phyloP scores from a whole-genome alignment of 2,888 invertebrate species.

The Stenurella melanura region DNA sequence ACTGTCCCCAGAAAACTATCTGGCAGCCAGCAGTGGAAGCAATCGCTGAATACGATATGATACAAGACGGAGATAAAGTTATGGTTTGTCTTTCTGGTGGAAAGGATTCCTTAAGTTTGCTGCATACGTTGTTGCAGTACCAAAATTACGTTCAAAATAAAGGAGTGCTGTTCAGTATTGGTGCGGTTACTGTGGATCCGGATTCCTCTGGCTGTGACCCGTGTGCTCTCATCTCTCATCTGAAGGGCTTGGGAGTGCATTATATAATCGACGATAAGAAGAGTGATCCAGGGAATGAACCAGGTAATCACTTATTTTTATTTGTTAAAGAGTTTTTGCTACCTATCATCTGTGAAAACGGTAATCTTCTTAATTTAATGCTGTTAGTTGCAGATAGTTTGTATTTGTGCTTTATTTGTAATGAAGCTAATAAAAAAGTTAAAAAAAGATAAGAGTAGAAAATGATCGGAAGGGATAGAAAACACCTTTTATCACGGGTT shows the following conservation, averaged over 20 bases:
- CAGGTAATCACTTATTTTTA: constrained; percentile 53
- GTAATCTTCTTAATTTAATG: too few relatives aligned
- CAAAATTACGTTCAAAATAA: constrained; percentile 85
- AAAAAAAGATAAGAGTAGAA: too few relatives aligned
- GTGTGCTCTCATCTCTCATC: constrained; percentile 82
- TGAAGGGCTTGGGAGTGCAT: constrained; percentile 82
- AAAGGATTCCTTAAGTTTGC: constrained; percentile 87
- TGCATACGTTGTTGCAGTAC: constrained; percentile 90
- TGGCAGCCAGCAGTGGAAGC: constrained; percentile 91
- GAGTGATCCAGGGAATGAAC: constrained; percentile 59
- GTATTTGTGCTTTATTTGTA: too few relatives aligned
- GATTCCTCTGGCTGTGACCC: constrained; percentile 76
- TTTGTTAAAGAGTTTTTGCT: too few relatives aligned
- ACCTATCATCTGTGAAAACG: too few relatives aligned
- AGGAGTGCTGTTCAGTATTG: constrained; percentile 83
- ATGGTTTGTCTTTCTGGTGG: constrained; percentile 87
- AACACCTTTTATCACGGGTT: too few relatives aligned
- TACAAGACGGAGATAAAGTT: constrained; percentile 84
- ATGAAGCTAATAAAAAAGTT: too few relatives aligned
- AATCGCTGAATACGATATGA: constrained; percentile 88
- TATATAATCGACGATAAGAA: constrained; percentile 82
- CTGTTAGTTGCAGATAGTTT: too few relatives aligned
- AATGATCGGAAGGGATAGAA: too few relatives aligned
- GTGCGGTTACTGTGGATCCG: constrained; percentile 86
- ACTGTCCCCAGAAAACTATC: constrained; percentile 85